These are phyloP conservation scores for Neolamprologus kungweensis DNA, from an alignment of 2,113 vertebrate species.

Conservation along the genomic window DNA sequence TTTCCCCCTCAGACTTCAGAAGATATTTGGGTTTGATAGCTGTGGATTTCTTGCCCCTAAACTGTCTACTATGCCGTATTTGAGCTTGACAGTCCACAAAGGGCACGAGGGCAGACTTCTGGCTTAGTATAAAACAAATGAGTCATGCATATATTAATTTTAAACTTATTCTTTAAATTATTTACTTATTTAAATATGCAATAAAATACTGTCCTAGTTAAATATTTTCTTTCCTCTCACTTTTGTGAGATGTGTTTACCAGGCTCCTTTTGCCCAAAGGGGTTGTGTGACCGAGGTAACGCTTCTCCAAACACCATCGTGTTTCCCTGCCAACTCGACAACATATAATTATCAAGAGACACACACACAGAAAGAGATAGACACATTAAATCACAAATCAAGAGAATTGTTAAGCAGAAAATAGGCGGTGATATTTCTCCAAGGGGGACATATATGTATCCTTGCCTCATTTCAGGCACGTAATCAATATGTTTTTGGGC, in stretches of 20 bases:
- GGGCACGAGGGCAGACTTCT: neutral
- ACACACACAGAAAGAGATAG: neutral
- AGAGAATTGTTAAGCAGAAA: conserved; percentile 28
- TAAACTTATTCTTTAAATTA: neutral
- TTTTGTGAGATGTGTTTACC: conserved; percentile 37
- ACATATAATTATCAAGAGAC: conserved; percentile 42
- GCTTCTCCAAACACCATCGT: conserved; percentile 24
- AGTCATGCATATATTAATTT: neutral
- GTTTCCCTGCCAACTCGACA: conserved; percentile 37
- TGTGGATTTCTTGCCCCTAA: neutral
- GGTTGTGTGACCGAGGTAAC: conserved; percentile 21
- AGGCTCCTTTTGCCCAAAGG: conserved; percentile 21
- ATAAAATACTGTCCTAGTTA: neutral
- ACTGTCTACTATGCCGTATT: neutral
- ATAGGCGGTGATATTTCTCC: neutral
- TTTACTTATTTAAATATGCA: neutral
- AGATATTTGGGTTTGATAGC: neutral
- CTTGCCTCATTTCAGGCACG: conserved; percentile 6
- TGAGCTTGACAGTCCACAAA: neutral
- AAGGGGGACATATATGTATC: conserved; percentile 19
- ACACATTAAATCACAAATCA: conserved; percentile 16
- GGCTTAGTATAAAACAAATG: neutral
- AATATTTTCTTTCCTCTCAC: neutral
- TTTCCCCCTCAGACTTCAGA: neutral
- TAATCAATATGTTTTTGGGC: conserved; percentile 49